Evolutionary conservation across 2,797 vertebrate genomes (phyloP), one percentile per base, ranked within the genome.

Genomic region (Epinephelus awoara): DNA sequence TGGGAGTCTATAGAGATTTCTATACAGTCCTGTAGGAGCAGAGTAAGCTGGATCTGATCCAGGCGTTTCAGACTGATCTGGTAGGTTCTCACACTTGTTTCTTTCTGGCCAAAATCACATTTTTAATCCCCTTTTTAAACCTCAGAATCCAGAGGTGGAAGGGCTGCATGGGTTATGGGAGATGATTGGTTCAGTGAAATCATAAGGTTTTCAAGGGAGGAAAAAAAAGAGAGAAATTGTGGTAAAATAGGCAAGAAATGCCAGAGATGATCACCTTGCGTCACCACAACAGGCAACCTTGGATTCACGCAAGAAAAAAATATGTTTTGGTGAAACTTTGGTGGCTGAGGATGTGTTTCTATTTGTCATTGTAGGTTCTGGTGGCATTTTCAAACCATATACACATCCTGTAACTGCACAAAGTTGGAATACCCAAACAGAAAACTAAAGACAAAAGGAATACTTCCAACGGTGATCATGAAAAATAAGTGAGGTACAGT

Each of bases 401-500:
- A 59, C 72, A 85, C 61, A 81, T 84, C 56, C 75, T 15, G 9
- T 21, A 21, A 77, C 70, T 57, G 76, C 56, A 54, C 67, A 73
- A 59, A 51, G 52, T 27, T 42, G 21, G 54, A 72, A 29, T 65
- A 72, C 11, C 23, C 23, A 52, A 67, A 78, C 19, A 38, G 47
- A 64, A 79, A 75, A 2, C 3, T 14, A 75, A 77, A 68, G 29
- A 47, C 27, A 58, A 55, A 82, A 59, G 6, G 25, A 81, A 72
- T 11, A 68, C 47, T 71, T 74, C 73, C 70, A 52, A 61, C 46
- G 62, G 72, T 5, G 10, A 72, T 58, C 2, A 51, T 83, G 80
- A 69, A 79, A 82, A 80, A 70, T 11, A 49, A 79, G 74, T 69
- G 89, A 89, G 85, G 87, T 89, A 83, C 88, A 73, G 87, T 89